Evolutionary conservation across 2,888 invertebrate species (phyloP), one percentile per base, ranked within the genome.

Genomic region (Himalopsyche kuldschensis): DNA sequence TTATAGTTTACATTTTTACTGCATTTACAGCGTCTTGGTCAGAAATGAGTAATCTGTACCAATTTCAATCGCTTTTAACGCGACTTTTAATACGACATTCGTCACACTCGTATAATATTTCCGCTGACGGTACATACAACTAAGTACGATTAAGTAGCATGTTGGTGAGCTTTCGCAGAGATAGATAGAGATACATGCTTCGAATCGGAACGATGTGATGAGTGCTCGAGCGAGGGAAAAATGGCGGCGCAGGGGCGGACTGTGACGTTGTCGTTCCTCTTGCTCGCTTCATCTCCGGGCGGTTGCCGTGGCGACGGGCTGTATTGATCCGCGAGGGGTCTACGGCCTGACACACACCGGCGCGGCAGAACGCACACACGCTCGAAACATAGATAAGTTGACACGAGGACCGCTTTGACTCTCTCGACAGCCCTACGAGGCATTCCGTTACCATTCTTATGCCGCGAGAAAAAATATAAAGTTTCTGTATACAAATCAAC

Each of bases 241-340:
- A 35, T 55, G 32, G 75, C 55, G 20, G 48, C 20, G 47, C 46
- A 24, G 55, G 47, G 32, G 46, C 35, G 75, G 46, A 41, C n/a
- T 31, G 27, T 76, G 48, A 17, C 31, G 47, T 10, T 75, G 27
- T 24, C 75, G 55, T 47, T 31, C 76, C 77, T 46, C 55, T 41
- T 35, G 32, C 81, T 31, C 77, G 55, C 55, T 47, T 46, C 69
- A 47, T 75, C 69, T 48, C 79, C 83, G 55, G 81, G 82, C 77
- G 88, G 91, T 92, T 89, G 87, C 91, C 89, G 91, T 91, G 89
- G 90, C 89, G 87, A 92, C 91, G 89, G 88, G 89, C 88, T 89
- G 88, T 89, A 89, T 89, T 88, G 88, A 89, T 89, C 89, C 88
- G 89, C 89, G 89, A 89, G 90, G 89, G 87, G 89, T 89, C 90